Conservation (phyloP, 2,113 vertebrate genomes). For the Pseudolaguvia tuberculata region DNA sequence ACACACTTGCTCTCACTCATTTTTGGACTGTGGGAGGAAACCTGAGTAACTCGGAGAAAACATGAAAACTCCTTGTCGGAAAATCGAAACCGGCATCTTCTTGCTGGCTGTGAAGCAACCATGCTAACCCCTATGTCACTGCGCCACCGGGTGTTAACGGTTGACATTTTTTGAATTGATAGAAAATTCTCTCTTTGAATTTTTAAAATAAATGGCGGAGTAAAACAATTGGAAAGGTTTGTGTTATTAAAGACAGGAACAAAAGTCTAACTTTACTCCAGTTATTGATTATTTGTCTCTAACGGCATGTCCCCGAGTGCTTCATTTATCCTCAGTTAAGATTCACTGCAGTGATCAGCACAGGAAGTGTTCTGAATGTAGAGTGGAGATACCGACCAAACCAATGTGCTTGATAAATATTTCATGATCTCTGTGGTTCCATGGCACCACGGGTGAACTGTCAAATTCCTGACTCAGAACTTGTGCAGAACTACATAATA, state of each 20-base stretch:
- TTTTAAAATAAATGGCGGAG: not conserved
- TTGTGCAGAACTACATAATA: conserved; percentile 4
- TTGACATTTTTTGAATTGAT: no score
- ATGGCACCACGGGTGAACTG: not conserved
- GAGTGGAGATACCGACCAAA: not conserved
- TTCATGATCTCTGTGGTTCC: not conserved
- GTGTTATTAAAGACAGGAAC: not conserved
- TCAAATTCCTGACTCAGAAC: conserved; percentile 20
- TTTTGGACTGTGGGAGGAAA: no score
- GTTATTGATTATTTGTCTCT: not conserved
- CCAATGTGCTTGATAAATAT: not conserved
- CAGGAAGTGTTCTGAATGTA: not conserved
- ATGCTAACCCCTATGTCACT: no score
- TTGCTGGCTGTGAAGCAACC: no score
- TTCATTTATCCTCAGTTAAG: not conserved
- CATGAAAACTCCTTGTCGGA: no score
- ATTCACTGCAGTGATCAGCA: not conserved
- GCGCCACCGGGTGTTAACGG: no score
- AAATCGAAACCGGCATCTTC: no score
- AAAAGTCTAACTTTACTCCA: not conserved
- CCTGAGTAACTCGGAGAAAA: no score
- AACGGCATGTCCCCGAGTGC: not conserved
- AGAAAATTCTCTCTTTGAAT: no score
- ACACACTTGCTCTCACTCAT: no score
- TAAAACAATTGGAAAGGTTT: not conserved